phyloP scores from a whole-genome alignment of 2,797 vertebrate species.

The Intellagama lesueurii region DNA sequence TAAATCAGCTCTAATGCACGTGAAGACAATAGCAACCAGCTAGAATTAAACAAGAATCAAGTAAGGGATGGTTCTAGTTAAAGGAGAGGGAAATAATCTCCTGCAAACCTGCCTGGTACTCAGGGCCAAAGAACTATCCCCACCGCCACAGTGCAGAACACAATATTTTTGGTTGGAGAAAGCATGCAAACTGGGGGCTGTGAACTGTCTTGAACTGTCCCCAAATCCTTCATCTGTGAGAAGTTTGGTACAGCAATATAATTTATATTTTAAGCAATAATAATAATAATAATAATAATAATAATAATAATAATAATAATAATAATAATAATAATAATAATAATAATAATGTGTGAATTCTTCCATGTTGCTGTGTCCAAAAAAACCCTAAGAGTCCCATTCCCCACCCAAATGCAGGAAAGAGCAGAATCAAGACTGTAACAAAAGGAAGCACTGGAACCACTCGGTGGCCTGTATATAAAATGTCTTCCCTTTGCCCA shows the following conservation, averaged over 20 bases:
- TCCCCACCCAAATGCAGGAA: neutral
- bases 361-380: neutral
- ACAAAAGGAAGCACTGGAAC: neutral
- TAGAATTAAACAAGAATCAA: neutral
- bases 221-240: no score
- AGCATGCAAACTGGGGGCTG: neutral
- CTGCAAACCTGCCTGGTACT: neutral
- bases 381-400: neutral
- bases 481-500: neutral
- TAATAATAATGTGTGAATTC: neutral
- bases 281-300: no score
- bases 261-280: no score
- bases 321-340: no score
- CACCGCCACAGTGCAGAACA: no score
- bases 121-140: neutral
- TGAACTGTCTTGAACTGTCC: neutral
- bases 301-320: no score
- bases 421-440: neutral
- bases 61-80: neutral
- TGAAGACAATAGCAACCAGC: neutral
- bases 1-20: neutral
- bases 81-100: neutral
- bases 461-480: neutral
- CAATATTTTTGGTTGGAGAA: neutral
- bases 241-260: no score